These are phyloP conservation scores for Gerris lacustris DNA, from an alignment of 2,888 invertebrate genomes.

Conservation along the genomic window DNA sequence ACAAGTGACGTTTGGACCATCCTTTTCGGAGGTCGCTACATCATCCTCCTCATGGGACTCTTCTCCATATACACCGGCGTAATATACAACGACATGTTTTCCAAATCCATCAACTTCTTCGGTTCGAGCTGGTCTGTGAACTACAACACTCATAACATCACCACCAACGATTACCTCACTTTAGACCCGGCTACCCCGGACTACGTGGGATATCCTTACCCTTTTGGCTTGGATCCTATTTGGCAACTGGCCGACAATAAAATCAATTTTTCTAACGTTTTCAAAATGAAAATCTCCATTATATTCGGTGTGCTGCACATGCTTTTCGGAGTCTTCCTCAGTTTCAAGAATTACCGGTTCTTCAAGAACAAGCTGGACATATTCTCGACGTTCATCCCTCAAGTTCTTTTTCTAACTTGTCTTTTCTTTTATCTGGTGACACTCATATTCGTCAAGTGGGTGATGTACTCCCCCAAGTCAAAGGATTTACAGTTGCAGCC, in stretches of 20 bases:
- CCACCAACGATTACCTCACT: conserved; percentile 34
- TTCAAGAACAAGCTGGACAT: conserved; percentile 19
- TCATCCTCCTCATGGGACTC: conserved; percentile 58
- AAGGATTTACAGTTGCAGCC: conserved; percentile 25
- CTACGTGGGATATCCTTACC: conserved; percentile 45
- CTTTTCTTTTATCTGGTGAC: conserved; percentile 46
- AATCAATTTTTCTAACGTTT: conserved; percentile 39
- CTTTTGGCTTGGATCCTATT: conserved; percentile 44
- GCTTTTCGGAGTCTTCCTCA: conserved; percentile 38
- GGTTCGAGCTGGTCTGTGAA: conserved; percentile 49
- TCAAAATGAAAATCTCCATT: conserved; percentile 6
- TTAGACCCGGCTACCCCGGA: conserved; percentile 41
- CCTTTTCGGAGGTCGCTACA: conserved; percentile 60
- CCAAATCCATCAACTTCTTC: conserved; percentile 56
- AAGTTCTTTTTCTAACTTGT: conserved; percentile 42
- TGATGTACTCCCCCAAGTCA: conserved; percentile 33
- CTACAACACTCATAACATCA: conserved; percentile 29
- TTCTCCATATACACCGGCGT: conserved; percentile 64
- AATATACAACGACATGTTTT: conserved; percentile 62
- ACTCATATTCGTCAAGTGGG: conserved; percentile 45
- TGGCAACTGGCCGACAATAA: conserved; percentile 49
- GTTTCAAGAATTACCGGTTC: conserved; percentile 27
- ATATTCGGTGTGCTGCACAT: conserved; percentile 6
- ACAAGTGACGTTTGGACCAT: conserved; percentile 50
- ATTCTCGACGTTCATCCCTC: conserved; percentile 45